Percentiles rank a stretch among this genome's conserved stretches.
These are phyloP conservation scores for Hipposideros larvatus DNA, from an alignment of 2,797 vertebrate genomes.

Conservation along the genomic window DNA sequence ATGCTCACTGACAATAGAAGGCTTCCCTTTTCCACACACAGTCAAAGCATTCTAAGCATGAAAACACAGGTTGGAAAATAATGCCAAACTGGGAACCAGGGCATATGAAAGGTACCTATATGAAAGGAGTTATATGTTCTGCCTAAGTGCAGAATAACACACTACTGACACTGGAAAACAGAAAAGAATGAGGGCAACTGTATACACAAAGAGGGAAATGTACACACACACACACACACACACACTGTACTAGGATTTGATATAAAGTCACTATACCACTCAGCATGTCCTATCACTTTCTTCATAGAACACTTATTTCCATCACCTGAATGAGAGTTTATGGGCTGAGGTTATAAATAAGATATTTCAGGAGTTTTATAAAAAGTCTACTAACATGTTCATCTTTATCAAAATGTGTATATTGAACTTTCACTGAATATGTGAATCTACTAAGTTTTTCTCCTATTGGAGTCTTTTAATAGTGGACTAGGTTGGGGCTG, in stretches of 20 bases:
- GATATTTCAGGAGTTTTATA: background rate
- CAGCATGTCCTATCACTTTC: background rate
- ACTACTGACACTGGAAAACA: background rate
- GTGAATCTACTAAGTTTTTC: background rate
- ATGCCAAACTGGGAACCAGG: background rate
- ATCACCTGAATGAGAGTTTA: background rate
- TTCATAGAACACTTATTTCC: background rate
- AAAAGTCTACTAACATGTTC: background rate
- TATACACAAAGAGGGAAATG: background rate
- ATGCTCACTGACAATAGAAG: background rate
- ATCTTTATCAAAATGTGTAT: background rate
- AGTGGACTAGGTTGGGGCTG: background rate
- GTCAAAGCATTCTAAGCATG: background rate
- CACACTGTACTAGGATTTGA: too few species aligned
- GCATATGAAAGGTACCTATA: background rate
- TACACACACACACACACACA: accelerated
- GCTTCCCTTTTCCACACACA: background rate
- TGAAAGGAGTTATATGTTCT: too few species aligned
- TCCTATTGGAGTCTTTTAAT: background rate
- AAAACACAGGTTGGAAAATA: background rate
- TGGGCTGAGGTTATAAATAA: background rate
- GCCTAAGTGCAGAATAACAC: background rate
- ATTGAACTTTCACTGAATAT: background rate
- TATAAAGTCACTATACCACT: background rate
- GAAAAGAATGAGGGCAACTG: background rate